These are phyloP conservation scores for Morone saxatilis DNA, from an alignment of 2,113 vertebrate species.

Conservation along the genomic window DNA sequence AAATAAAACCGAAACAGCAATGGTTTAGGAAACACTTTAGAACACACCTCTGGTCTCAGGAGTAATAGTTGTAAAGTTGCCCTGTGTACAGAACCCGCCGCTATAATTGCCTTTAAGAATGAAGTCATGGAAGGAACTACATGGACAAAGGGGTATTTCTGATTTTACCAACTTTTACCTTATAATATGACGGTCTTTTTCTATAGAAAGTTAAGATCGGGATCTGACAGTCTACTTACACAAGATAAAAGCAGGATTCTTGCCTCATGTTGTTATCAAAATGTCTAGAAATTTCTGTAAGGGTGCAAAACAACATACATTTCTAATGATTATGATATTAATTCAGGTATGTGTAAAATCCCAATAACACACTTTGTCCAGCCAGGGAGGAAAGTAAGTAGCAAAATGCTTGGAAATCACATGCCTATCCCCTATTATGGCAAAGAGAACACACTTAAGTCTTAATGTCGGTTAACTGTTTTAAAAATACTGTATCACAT, in stretches of 20 bases:
- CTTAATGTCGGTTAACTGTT: neutral
- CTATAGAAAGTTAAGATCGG: neutral
- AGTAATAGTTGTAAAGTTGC: constrained; percentile 11
- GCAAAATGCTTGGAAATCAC: neutral
- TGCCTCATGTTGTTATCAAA: neutral
- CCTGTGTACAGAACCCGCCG: neutral
- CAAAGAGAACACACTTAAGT: neutral
- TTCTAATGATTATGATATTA: neutral
- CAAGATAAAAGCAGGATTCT: neutral
- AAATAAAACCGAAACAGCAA: neutral
- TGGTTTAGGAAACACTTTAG: constrained; percentile 11
- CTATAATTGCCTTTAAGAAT: constrained; percentile 17
- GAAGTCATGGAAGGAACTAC: neutral
- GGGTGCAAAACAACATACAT: neutral
- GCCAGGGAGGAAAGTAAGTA: neutral
- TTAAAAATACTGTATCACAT: too few relatives aligned
- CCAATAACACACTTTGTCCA: too few relatives aligned
- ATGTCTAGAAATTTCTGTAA: neutral
- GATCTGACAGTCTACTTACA: neutral
- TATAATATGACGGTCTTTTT: neutral
- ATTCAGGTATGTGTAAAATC: too few relatives aligned
- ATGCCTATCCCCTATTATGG: neutral
- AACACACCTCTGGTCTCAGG: neutral
- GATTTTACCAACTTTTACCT: neutral
- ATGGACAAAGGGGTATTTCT: neutral